A percentile compares a stretch with the other conserved stretches of the same genome.
Conservation (phyloP, 2,888 invertebrate genomes). For the Pachycephus smyrnensis region DNA sequence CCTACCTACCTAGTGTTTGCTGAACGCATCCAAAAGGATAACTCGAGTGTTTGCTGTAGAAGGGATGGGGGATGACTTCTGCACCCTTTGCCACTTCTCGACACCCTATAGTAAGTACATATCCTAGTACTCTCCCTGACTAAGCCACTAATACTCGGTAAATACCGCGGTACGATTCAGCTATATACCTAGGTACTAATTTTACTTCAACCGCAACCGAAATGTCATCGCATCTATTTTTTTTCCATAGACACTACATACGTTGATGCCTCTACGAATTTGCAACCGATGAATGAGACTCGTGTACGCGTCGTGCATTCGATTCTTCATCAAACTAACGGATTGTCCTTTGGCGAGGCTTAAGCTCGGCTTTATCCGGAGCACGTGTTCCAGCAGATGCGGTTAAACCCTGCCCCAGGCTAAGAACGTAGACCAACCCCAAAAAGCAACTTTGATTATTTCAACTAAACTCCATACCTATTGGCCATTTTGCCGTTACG, state of each 20-base stretch:
- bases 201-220: not conserved
- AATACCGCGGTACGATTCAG: not conserved
- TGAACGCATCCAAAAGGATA: constrained; percentile 33
- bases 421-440: not conserved
- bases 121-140: not conserved
- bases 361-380: constrained; percentile 43
- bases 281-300: not conserved
- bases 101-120: not conserved
- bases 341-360: constrained; percentile 35
- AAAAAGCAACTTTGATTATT: not conserved
- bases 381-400: constrained; percentile 59
- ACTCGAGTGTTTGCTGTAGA: constrained; percentile 31
- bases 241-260: not conserved
- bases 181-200: not conserved
- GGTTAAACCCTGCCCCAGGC: constrained; percentile 49
- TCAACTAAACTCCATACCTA: not conserved
- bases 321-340: constrained; percentile 39
- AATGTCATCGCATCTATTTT: not conserved
- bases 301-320: constrained; percentile 10
- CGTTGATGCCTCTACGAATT: not conserved
- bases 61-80: constrained; percentile 25
- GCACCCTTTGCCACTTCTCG: constrained; percentile 21
- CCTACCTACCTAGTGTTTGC: constrained; percentile 23
- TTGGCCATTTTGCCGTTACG: not conserved
- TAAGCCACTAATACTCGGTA: not conserved